Evolutionary conservation across 2,888 invertebrate species (phyloP).

Genomic region (Eupeodes latifasciatus): DNA sequence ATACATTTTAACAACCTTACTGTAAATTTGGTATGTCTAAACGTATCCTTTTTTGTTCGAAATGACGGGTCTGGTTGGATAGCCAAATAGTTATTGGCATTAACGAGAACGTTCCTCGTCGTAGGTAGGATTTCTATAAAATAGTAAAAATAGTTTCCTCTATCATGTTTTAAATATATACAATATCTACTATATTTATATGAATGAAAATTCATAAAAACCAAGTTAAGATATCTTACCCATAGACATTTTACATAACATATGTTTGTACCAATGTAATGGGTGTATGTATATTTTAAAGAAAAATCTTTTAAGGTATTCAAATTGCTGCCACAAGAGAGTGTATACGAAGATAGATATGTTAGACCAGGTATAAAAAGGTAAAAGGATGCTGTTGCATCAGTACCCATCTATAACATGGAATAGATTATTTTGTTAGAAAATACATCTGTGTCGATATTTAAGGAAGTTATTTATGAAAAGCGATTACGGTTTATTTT

Average conservation of each 20-base stretch:
- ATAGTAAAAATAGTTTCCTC: conserved; percentile 16
- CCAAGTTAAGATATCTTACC: no score
- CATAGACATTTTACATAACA: no score
- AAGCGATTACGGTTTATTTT: not conserved
- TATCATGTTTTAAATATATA: conserved; percentile 7
- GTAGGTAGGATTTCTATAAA: conserved; percentile 31
- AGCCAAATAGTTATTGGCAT: conserved; percentile 44
- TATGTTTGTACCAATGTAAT: no score
- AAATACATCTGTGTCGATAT: conserved; percentile 23
- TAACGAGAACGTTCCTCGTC: conserved; percentile 53
- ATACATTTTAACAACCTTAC: no score
- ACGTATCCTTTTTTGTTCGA: not conserved
- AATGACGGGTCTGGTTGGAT: not conserved
- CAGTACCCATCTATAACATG: not conserved
- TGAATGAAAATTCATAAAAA: not conserved
- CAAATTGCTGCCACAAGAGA: not conserved
- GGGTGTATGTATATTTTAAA: not conserved
- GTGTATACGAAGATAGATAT: not conserved
- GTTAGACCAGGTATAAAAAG: not conserved
- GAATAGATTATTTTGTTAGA: conserved; percentile 15
- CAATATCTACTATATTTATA: not conserved
- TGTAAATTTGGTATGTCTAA: no score
- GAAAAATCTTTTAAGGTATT: conserved; percentile 16
- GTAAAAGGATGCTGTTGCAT: not conserved
- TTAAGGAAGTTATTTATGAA: conserved; percentile 23